Conservation (phyloP, 2,797 vertebrate species). For the Holocentrus rufus region DNA sequence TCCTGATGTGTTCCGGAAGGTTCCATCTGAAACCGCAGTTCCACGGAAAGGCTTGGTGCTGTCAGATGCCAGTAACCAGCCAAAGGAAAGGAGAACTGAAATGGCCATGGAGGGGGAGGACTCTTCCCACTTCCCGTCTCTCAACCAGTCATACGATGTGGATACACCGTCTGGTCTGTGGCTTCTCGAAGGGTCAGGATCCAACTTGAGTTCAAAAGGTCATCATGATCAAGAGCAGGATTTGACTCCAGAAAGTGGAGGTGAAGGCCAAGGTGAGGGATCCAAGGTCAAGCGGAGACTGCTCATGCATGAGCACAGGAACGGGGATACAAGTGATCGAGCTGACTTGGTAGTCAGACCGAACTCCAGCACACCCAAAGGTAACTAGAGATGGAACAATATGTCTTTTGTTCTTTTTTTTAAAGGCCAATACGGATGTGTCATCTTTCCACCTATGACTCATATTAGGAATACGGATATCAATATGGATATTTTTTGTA, state of each 20-base stretch:
- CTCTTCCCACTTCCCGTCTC: constrained; percentile 44
- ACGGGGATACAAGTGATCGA: not conserved
- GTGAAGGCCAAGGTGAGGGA: constrained; percentile 43
- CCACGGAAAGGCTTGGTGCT: constrained; percentile 30
- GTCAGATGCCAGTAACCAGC: constrained; percentile 54
- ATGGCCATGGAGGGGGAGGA: constrained; percentile 7
- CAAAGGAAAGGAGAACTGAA: constrained; percentile 22
- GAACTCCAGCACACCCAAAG: constrained; percentile 61
- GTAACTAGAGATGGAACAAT: constrained; percentile 50
- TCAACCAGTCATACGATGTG: constrained; percentile 79
- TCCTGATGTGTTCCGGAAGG: constrained; percentile 59
- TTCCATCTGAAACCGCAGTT: constrained; percentile 19
- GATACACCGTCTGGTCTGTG: constrained; percentile 76
- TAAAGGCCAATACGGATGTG: too few relatives aligned
- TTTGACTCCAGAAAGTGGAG: constrained; percentile 69
- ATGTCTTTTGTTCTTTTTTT: too few relatives aligned
- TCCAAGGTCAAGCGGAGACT: constrained; percentile 80
- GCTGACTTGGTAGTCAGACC: constrained; percentile 21
- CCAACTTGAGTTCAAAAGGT: constrained; percentile 13
- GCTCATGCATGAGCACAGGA: constrained; percentile 65
- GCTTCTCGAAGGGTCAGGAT: constrained; percentile 50
- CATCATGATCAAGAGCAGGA: constrained; percentile 32
- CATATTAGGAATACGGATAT: too few relatives aligned
- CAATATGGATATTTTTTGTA: too few relatives aligned
- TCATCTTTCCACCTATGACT: too few relatives aligned